Percentiles rank a stretch among this genome's conserved stretches.
Conservation (phyloP, 1,140 invertebrate genomes). For the Ylistrum balloti region DNA sequence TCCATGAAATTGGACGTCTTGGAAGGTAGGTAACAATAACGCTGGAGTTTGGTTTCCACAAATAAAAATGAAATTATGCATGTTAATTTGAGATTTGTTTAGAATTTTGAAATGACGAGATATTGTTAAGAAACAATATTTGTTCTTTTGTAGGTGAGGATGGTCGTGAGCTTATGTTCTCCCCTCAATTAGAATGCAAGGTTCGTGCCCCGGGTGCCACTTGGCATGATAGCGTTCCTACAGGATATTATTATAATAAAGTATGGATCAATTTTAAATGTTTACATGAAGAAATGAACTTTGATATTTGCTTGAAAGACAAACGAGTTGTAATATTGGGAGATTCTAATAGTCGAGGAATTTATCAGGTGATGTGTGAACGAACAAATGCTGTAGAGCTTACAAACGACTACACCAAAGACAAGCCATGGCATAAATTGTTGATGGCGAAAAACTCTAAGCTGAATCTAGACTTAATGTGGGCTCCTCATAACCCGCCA, state of each 20-base stretch:
- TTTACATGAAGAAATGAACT: not conserved
- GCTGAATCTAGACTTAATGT: not conserved
- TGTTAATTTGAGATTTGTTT: no score
- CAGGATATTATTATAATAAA: not conserved
- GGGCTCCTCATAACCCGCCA: not conserved
- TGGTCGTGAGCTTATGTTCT: no score
- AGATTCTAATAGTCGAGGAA: not conserved
- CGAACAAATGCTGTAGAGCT: not conserved
- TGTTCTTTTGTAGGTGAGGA: no score
- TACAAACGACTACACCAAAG: not conserved
- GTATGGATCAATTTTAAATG: not conserved
- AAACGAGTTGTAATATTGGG: not conserved
- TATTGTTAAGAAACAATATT: no score
- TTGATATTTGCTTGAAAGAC: not conserved
- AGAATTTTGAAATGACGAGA: no score
- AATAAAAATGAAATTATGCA: no score
- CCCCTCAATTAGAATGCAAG: not conserved
- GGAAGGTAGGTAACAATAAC: no score
- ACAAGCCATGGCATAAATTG: not conserved
- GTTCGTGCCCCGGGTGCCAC: not conserved
- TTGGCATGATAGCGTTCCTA: not conserved
- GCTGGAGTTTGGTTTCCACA: no score
- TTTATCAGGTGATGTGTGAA: not conserved
- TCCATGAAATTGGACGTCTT: no score
- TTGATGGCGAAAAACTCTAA: not conserved